Conservation (phyloP, 2,797 vertebrate genomes). For the Enteromius paludinosus region DNA sequence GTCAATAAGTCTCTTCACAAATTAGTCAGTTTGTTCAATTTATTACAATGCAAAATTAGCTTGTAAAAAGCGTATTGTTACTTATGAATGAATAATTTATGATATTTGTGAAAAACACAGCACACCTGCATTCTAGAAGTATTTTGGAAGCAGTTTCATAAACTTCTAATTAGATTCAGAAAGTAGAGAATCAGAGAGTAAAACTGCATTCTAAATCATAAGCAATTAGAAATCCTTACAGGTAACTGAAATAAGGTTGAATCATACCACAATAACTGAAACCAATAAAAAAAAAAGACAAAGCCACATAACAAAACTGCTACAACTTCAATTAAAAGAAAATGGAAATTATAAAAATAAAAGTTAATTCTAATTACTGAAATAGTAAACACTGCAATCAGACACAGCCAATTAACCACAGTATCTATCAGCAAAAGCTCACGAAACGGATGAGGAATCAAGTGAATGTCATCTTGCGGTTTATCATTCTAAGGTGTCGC, state of each 20-base stretch:
- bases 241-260: neutral
- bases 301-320: neutral
- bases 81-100: neutral
- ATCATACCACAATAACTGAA: neutral
- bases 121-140: neutral
- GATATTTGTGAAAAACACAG: neutral
- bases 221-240: neutral
- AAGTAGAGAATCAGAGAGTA: neutral
- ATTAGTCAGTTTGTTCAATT: neutral
- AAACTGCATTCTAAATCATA: neutral
- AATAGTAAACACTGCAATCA: neutral
- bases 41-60: neutral
- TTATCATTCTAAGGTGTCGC: conserved; percentile 28
- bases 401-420: neutral
- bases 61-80: neutral
- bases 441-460: conserved; percentile 8
- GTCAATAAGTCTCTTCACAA: no score
- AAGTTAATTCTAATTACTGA: neutral
- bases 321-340: neutral
- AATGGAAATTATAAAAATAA: neutral
- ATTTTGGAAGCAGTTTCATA: neutral
- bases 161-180: neutral
- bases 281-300: neutral
- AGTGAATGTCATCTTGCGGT: conserved; percentile 11
- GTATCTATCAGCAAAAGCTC: neutral